A percentile compares a stretch with the other conserved stretches of the same genome.
phyloP scores from a whole-genome alignment of 2,888 invertebrate species.

The Scelioninae gen. 1 region DNA sequence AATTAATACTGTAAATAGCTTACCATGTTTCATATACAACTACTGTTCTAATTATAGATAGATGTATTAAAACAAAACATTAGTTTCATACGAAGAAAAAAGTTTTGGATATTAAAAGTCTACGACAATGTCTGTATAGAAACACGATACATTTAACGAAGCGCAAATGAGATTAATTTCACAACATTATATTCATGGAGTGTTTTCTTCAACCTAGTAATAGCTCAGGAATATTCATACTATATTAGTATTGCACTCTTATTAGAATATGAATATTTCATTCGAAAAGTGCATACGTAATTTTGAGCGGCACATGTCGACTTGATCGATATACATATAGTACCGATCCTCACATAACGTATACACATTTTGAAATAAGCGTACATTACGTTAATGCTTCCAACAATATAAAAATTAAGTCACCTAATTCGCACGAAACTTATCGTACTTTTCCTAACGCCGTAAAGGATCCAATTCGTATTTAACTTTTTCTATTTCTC shows the following conservation, averaged over 20 bases:
- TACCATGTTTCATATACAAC: slow-evolving; percentile 4
- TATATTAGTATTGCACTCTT: slow-evolving; percentile 24
- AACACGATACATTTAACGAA: slow-evolving; percentile 24
- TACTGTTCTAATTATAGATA: neutral
- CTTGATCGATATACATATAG: slow-evolving; percentile 25
- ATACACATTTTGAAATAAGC: neutral
- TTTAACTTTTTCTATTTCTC: neutral
- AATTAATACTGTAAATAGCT: slow-evolving; percentile 14
- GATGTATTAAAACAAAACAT: slow-evolving; percentile 8
- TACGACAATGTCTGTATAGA: slow-evolving; percentile 30
- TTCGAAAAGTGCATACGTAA: slow-evolving; percentile 21
- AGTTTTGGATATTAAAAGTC: slow-evolving; percentile 28
- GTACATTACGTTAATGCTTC: neutral
- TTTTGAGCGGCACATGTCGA: slow-evolving; percentile 27
- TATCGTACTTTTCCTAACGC: neutral
- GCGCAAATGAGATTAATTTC: slow-evolving; percentile 48
- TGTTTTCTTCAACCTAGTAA: slow-evolving; percentile 35
- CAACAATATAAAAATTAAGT: neutral
- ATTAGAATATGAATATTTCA: slow-evolving; percentile 42
- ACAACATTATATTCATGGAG: slow-evolving; percentile 22
- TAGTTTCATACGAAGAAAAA: slow-evolving; percentile 14
- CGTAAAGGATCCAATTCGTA: neutral
- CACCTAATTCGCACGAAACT: neutral
- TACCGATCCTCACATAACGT: slow-evolving; percentile 10
- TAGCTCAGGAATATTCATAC: slow-evolving; percentile 40